A percentile compares a stretch with the other conserved stretches of the same genome.
phyloP scores from a whole-genome alignment of 2,888 invertebrate genomes.

The Protula sp. region DNA sequence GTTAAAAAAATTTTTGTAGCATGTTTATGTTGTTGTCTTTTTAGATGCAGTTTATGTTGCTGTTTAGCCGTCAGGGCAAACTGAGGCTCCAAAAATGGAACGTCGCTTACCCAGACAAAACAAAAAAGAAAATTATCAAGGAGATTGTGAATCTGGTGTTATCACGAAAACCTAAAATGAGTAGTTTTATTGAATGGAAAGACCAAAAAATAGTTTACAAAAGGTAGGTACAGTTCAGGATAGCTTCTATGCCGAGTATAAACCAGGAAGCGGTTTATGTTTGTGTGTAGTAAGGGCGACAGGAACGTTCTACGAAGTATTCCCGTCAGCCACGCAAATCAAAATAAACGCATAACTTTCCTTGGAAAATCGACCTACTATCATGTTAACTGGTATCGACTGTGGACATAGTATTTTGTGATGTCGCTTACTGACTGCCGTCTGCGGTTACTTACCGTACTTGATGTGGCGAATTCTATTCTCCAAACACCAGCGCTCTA shows the following conservation, averaged over 20 bases:
- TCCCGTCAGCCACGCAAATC: too few relatives aligned
- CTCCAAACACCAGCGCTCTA: too few relatives aligned
- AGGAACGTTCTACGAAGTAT: too few relatives aligned
- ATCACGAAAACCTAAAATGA: slow-evolving; percentile 93
- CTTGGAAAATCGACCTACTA: too few relatives aligned
- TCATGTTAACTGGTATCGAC: too few relatives aligned
- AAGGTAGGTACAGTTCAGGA: slow-evolving; percentile 71
- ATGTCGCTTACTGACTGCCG: too few relatives aligned
- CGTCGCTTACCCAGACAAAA: slow-evolving; percentile 92
- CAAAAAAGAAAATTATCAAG: slow-evolving; percentile 93
- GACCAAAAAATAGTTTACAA: slow-evolving; percentile 99
- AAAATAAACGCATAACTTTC: too few relatives aligned
- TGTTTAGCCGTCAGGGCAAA: slow-evolving; percentile 99
- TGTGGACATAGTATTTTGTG: background rate
- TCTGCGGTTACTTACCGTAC: too few relatives aligned
- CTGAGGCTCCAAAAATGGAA: slow-evolving; percentile 98
- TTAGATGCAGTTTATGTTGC: slow-evolving; percentile 97
- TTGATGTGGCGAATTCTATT: too few relatives aligned
- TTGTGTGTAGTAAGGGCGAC: background rate
- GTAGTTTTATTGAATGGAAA: slow-evolving; percentile 98
- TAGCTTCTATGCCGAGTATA: background rate
- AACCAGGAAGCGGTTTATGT: background rate
- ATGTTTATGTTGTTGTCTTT: slow-evolving; percentile 10
- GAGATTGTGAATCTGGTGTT: slow-evolving; percentile 92
- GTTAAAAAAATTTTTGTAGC: too few relatives aligned